Percentiles rank a stretch among this genome's conserved stretches.
Evolutionary conservation across 2,113 vertebrate species (phyloP).

Genomic region (Romanogobio albipinnatus): DNA sequence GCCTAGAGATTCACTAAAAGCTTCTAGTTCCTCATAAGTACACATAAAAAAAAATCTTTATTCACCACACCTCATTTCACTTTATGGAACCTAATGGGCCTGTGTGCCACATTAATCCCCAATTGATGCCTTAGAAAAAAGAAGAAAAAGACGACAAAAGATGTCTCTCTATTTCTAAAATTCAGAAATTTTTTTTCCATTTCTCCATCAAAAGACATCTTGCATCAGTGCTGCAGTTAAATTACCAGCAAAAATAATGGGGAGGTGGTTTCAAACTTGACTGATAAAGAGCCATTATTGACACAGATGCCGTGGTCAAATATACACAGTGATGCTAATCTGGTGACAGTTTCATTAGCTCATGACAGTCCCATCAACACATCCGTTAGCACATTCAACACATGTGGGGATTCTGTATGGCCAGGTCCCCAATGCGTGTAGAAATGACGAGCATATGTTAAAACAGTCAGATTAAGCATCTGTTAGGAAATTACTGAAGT

Average conservation of each 20-base stretch:
- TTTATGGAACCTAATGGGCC: conserved; percentile 17
- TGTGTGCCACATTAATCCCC: conserved; percentile 21
- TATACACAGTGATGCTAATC: conserved; percentile 20
- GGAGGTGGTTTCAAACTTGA: conserved; percentile 13
- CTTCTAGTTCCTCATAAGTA: not conserved
- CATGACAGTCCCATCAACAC: conserved; percentile 42
- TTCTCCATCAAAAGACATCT: not conserved
- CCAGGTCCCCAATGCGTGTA: not conserved
- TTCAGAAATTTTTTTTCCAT: not conserved
- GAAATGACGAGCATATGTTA: conserved; percentile 46
- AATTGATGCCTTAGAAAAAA: not conserved
- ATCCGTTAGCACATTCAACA: conserved; percentile 15
- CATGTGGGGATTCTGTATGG: not conserved
- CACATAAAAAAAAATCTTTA: conserved; percentile 15
- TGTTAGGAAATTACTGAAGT: conserved; percentile 31
- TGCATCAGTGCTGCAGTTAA: conserved; percentile 7
- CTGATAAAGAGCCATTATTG: not conserved
- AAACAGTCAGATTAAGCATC: conserved; percentile 40
- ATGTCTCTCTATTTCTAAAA: not conserved
- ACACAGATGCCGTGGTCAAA: conserved; percentile 18
- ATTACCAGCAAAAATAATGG: conserved; percentile 9
- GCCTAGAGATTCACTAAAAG: not conserved
- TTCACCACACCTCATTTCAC: conserved; percentile 37
- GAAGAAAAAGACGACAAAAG: not conserved
- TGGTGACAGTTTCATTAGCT: conserved; percentile 33